Percentiles rank a stretch among this genome's conserved stretches.
phyloP scores from a whole-genome alignment of 2,797 vertebrate genomes.

The Dallia pectoralis region DNA sequence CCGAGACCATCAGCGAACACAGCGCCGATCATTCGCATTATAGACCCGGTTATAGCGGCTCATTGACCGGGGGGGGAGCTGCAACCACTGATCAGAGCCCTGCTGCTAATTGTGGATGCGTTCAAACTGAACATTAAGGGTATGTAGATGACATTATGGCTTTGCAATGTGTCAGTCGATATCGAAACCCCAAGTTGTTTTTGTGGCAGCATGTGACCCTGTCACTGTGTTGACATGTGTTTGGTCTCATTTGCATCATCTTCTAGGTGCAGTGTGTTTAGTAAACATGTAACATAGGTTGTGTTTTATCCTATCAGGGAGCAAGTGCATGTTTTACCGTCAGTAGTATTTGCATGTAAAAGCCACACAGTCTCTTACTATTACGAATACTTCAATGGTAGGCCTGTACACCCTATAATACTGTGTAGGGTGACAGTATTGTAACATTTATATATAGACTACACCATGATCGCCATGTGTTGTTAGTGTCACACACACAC shows the following conservation, averaged over 20 bases:
- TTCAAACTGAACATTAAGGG: constrained; percentile 60
- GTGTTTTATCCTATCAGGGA: constrained; percentile 41
- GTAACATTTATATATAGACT: neutral
- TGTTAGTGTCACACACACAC: neutral
- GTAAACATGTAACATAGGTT: constrained; percentile 31
- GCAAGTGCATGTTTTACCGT: neutral
- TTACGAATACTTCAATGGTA: neutral
- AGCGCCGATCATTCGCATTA: constrained; percentile 25
- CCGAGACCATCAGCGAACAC: constrained; percentile 37
- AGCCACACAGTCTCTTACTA: neutral
- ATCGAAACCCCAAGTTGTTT: neutral
- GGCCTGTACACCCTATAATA: neutral
- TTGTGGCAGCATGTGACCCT: neutral
- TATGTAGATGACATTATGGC: constrained; percentile 47
- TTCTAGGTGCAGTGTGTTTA: neutral
- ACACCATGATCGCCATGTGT: neutral
- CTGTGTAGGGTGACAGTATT: no score
- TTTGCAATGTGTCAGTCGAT: neutral
- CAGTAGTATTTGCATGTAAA: neutral
- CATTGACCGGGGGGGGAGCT: constrained; percentile 17
- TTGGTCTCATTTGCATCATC: neutral
- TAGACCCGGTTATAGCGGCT: constrained; percentile 20
- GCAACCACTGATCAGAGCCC: constrained; percentile 36
- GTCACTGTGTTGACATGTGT: neutral
- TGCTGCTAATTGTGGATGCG: constrained; percentile 66